A percentile compares a stretch with the other conserved stretches of the same genome.
phyloP scores from a whole-genome alignment of 1,140 invertebrate species.

The Monochamus saltuarius region DNA sequence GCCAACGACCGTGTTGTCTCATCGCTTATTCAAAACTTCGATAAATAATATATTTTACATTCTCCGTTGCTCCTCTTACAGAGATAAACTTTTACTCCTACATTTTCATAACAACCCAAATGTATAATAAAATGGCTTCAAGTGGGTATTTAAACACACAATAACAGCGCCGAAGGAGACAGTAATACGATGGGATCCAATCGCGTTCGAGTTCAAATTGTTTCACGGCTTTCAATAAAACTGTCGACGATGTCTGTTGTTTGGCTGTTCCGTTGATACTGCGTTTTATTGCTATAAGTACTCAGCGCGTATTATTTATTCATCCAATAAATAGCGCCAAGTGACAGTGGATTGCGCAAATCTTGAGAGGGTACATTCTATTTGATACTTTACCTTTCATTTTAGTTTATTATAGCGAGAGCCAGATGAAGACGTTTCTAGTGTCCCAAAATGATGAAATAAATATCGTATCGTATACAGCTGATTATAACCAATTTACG shows the following conservation, averaged over 20 bases:
- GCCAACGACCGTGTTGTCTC: no score
- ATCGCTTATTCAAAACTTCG: no score
- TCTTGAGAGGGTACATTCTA: no score
- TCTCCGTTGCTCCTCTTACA: slow-evolving; percentile 9
- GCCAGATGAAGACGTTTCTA: no score
- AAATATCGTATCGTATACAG: no score
- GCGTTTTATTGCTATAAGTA: slow-evolving; percentile 3
- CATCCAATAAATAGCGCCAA: no score
- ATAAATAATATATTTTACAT: slow-evolving; percentile 12
- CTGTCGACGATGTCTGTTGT: slow-evolving; percentile 14
- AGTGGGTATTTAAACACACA: slow-evolving; percentile 20
- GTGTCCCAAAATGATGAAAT: no score
- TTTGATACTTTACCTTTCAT: no score
- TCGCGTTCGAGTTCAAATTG: slow-evolving; percentile 6
- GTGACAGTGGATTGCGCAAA: no score
- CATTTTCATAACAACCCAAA: slow-evolving; percentile 8
- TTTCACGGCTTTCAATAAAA: slow-evolving; percentile 21
- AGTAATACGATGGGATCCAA: slow-evolving; percentile 14
- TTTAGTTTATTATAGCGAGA: no score
- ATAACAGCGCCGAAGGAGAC: slow-evolving; percentile 10
- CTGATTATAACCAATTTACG: no score
- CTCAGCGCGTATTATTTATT: not conserved
- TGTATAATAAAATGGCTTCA: slow-evolving; percentile 11
- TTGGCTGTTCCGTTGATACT: slow-evolving; percentile 16
- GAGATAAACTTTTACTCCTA: slow-evolving; percentile 14